These are phyloP conservation scores for Meleagris gallopavo DNA, from an alignment of 2,113 vertebrate species.

Conservation along the genomic window DNA sequence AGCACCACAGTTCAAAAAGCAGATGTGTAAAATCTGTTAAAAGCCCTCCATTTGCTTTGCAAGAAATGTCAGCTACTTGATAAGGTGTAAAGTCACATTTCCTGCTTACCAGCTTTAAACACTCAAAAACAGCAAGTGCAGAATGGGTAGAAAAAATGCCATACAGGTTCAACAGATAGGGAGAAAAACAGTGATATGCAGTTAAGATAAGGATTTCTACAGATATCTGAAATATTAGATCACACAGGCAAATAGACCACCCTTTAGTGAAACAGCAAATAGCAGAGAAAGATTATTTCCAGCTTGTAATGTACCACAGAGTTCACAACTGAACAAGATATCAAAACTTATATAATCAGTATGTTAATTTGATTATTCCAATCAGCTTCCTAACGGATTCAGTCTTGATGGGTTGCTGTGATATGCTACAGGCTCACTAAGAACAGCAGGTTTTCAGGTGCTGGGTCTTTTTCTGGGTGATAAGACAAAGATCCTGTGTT, in stretches of 20 bases:
- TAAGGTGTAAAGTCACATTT: background rate
- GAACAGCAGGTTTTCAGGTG: background rate
- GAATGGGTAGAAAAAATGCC: background rate
- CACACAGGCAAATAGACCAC: background rate
- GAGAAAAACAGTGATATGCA: background rate
- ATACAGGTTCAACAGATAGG: background rate
- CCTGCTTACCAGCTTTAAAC: slow-evolving; percentile 13
- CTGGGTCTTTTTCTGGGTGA: background rate
- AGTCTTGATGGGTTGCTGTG: background rate
- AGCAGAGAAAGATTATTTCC: background rate
- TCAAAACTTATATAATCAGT: background rate
- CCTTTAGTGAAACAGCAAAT: background rate
- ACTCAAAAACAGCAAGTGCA: background rate
- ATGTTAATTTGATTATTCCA: rapidly evolving
- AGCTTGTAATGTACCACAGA: background rate
- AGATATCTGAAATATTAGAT: slow-evolving; percentile 30
- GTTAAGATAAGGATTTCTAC: background rate
- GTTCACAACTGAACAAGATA: background rate
- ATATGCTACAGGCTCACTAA: background rate
- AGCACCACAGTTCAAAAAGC: background rate
- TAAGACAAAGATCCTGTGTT: background rate
- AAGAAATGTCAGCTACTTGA: slow-evolving; percentile 10
- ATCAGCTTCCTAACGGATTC: background rate
- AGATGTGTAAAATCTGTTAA: slow-evolving; percentile 4
- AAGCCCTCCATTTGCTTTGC: slow-evolving; percentile 25